Base-by-base conservation (phyloP, 1,140 invertebrate species). In the Drosophila dunni region DNA sequence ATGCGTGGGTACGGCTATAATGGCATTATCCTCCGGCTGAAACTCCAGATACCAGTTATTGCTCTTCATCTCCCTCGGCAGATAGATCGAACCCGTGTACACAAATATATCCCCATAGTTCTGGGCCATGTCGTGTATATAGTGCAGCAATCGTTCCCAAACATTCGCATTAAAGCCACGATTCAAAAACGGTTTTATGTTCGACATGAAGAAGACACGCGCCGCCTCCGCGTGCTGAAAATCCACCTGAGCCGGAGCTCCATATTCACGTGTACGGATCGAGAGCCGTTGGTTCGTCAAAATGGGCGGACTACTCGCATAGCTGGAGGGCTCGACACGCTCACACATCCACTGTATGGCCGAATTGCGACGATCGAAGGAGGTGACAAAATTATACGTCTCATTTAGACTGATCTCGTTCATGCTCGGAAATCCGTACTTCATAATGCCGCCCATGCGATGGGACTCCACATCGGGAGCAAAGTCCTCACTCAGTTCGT, bases 271-370 rank as follows among this genome's bases (percentile, higher is more conserved):
- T 97, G 95, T 8, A 97, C 95, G 38, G 91, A 89, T 66, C 94
- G 94, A 5, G 98, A 89, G 76, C 93, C 94, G 4, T 96, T 95
- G 72, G 94, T 94, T 44, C 1, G 38, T n/a, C 3, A 10, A 15
- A n/a, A 29, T 0, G 96, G 98, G 24, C 0, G 17, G 24, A 36
- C 24, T 10, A 20, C 51, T 63, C 6, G 71, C 34, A 42, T 58
- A 64, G 9, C 50, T 61, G 6, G 13, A 15, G 5, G 46, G 3
- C 1, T 82, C 72, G 1, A 99, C 92, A 92, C 99, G 98, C 92
- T 99, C 98, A 92, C 99, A 98, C 6, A 99, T 98, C 98, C 98
- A 99, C 92, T 98, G 95, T 3, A 98, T 96, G 44, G 97, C 95
- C 72, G 97, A 94, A 70, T 96, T 98, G 63, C 97, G 94, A 65